Evolutionary conservation across 2,113 vertebrate species (phyloP).

Genomic region (Sisor rabdophorus): DNA sequence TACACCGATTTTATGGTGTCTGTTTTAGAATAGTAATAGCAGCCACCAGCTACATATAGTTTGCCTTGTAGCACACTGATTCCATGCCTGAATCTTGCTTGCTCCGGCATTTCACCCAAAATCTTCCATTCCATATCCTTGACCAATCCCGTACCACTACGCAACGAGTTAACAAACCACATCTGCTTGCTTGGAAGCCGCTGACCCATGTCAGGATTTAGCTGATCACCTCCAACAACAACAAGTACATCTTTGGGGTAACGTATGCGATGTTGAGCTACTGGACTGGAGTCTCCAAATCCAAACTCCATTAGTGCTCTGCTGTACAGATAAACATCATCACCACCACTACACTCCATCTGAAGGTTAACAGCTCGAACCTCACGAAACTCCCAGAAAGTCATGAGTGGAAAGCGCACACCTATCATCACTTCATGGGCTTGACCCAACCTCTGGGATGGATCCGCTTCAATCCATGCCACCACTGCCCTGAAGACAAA

Average conservation of each 20-base stretch:
- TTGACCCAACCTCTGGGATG: conserved; percentile 59
- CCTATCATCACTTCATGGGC: conserved; percentile 71
- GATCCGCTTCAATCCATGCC: conserved; percentile 76
- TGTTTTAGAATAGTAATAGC: conserved; percentile 75
- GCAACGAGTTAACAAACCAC: conserved; percentile 81
- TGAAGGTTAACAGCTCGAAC: conserved; percentile 71
- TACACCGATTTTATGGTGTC: conserved; percentile 80
- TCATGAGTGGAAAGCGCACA: conserved; percentile 87
- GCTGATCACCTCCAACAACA: conserved; percentile 79
- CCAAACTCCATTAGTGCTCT: conserved; percentile 63
- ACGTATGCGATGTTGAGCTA: conserved; percentile 67
- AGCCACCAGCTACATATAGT: conserved; percentile 82
- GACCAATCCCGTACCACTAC: conserved; percentile 77
- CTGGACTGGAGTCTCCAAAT: conserved; percentile 52
- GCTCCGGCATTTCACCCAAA: conserved; percentile 75
- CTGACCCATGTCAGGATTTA: conserved; percentile 68
- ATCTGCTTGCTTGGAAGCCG: conserved; percentile 71
- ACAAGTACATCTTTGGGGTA: conserved; percentile 73
- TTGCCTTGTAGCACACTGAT: conserved; percentile 63
- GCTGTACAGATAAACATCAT: conserved; percentile 62
- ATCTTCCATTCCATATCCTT: conserved; percentile 82
- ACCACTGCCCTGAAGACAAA: conserved; percentile 77
- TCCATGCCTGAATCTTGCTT: conserved; percentile 80
- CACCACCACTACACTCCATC: conserved; percentile 60
- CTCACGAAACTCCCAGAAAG: conserved; percentile 79